Evolutionary conservation across 2,113 vertebrate species (phyloP).

Genomic region (Myotis yumanensis): DNA sequence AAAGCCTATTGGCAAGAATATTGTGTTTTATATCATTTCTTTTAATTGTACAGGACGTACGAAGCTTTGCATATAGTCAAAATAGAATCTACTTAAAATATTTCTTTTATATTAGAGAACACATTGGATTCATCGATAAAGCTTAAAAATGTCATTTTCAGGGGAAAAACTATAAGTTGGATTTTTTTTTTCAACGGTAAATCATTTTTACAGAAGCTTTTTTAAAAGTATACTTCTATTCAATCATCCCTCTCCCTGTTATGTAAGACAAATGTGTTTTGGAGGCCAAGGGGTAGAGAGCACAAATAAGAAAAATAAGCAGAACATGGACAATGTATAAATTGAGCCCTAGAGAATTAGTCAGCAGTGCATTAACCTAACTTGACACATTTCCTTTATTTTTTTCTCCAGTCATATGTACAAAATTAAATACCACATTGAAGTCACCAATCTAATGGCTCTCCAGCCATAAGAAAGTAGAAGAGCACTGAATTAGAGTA

Average conservation of each 20-base stretch:
- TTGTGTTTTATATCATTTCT: not conserved
- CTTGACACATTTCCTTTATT: not conserved
- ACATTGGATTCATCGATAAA: not conserved
- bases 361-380: not conserved
- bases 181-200: not conserved
- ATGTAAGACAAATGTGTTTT: not conserved
- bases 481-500: not conserved
- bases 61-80: not conserved
- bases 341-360: not conserved
- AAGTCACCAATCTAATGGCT: not conserved
- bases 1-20: not conserved
- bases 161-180: not conserved
- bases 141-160: not conserved
- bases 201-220: not conserved
- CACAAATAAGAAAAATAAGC: not conserved
- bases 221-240: not conserved
- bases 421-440: not conserved
- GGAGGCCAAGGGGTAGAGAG: not conserved
- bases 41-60: not conserved
- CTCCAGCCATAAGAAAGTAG: not conserved
- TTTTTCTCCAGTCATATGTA: not conserved
- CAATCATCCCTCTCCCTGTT: not conserved
- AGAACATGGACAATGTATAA: not conserved
- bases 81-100: not conserved
- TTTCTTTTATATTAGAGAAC: not conserved